phyloP scores from a whole-genome alignment of 2,797 vertebrate species.

The Anguilla anguilla region DNA sequence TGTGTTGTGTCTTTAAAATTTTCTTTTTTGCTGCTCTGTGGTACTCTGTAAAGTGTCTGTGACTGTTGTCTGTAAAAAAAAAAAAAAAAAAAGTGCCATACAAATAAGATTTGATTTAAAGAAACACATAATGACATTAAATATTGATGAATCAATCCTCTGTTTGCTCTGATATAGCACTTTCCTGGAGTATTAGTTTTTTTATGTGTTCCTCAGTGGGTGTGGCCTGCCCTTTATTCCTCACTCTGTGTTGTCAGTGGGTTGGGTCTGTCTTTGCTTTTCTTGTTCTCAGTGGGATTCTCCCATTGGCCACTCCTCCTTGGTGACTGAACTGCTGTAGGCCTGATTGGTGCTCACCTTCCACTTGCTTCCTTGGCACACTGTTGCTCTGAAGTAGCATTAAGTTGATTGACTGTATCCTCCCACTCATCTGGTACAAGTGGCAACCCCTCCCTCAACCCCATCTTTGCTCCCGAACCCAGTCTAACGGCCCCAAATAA shows the following conservation, averaged over 20 bases:
- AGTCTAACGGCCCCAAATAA: slow-evolving; percentile 24
- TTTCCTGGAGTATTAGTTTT: background rate
- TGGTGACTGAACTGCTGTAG: background rate
- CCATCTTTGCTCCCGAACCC: background rate
- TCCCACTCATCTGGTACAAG: slow-evolving; percentile 15
- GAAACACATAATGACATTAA: too few relatives aligned
- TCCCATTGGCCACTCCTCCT: background rate
- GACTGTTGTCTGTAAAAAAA: too few relatives aligned
- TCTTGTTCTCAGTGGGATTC: background rate
- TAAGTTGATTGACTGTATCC: slow-evolving; percentile 4
- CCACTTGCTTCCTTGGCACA: slow-evolving; percentile 2
- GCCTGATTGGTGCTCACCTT: background rate
- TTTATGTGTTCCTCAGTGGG: background rate
- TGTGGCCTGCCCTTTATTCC: background rate
- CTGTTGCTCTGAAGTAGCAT: background rate
- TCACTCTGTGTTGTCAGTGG: background rate
- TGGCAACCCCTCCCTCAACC: background rate
- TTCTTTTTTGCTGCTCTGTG: too few relatives aligned
- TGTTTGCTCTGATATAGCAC: background rate
- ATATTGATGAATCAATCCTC: too few relatives aligned
- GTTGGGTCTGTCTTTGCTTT: background rate
- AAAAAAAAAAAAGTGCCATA: too few relatives aligned
- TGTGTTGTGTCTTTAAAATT: too few relatives aligned
- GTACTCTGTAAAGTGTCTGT: too few relatives aligned
- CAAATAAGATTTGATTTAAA: too few relatives aligned